Evolutionary conservation across 2,888 invertebrate species (phyloP).

Genomic region (Harpalus rubripes): DNA sequence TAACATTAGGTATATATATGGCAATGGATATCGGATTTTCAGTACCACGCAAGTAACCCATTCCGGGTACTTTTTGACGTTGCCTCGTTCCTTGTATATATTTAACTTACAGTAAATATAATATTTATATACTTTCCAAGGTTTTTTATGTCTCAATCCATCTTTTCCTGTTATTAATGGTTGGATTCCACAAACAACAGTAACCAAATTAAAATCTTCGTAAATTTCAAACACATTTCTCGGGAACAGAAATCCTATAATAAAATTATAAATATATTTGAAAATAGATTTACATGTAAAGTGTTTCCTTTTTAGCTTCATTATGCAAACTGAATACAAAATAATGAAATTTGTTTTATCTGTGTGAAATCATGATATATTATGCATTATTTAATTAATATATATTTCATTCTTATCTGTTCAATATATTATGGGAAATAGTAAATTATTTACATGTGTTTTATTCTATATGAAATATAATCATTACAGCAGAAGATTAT

Average conservation of each 20-base stretch:
- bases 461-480: neutral
- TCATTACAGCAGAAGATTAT: neutral
- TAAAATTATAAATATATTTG: neutral
- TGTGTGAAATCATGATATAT: neutral
- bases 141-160: neutral
- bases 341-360: neutral
- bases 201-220: neutral
- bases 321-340: neutral
- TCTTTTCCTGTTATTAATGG: neutral
- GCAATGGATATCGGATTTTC: too few relatives aligned
- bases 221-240: neutral
- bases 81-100: too few relatives aligned
- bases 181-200: neutral
- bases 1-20: too few relatives aligned
- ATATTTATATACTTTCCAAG: neutral
- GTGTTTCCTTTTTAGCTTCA: neutral
- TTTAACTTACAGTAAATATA: neutral
- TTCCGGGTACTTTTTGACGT: too few relatives aligned
- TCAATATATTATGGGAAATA: neutral
- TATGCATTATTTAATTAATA: neutral
- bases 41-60: too few relatives aligned
- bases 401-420: neutral
- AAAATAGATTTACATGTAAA: neutral
- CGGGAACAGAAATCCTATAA: neutral
- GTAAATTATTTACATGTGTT: neutral